phyloP scores from a whole-genome alignment of 1,140 invertebrate genomes.

The Drosophila nebulosa region DNA sequence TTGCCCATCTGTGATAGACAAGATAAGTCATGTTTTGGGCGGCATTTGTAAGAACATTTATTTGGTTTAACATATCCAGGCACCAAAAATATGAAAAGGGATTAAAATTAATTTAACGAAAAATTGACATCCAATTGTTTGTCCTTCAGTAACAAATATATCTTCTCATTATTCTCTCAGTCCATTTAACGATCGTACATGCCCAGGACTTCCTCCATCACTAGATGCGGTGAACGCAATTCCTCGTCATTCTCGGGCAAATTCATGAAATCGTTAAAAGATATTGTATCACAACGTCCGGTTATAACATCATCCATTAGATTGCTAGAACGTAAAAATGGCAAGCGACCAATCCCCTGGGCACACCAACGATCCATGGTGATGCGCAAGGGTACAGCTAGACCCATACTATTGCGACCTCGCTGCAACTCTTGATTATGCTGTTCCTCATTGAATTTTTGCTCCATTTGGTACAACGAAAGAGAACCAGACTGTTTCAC shows the following conservation, averaged over 20 bases:
- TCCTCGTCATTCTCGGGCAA: not conserved
- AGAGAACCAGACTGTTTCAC: not conserved
- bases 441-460: not conserved
- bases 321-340: not conserved
- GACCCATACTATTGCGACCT: not conserved
- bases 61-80: too few relatives aligned
- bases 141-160: too few relatives aligned
- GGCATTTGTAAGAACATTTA: too few relatives aligned
- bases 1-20: too few relatives aligned
- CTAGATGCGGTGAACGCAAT: not conserved
- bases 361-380: not conserved
- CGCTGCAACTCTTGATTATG: not conserved
- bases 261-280: not conserved
- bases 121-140: too few relatives aligned
- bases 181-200: too few relatives aligned
- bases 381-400: not conserved
- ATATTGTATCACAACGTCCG: not conserved
- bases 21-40: too few relatives aligned
- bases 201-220: not conserved
- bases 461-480: not conserved
- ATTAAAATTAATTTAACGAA: too few relatives aligned
- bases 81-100: too few relatives aligned
- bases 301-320: constrained; percentile 5
- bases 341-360: not conserved
- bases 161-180: too few relatives aligned